Evolutionary conservation across 2,113 vertebrate species (phyloP).

Genomic region (Nothocercus nigrocapillus): DNA sequence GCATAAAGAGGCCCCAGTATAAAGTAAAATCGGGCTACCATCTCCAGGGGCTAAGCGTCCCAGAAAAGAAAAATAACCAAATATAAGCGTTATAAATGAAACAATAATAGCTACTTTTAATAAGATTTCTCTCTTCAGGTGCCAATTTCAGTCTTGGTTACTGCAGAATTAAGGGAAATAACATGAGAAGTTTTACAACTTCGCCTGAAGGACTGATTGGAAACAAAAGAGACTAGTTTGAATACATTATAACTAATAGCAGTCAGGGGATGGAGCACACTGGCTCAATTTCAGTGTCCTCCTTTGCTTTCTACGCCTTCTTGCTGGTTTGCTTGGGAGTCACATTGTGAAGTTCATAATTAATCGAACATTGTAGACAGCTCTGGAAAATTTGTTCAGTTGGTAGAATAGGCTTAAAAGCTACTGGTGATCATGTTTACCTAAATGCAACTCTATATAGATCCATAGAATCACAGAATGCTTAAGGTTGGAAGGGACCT

Average conservation of each 20-base stretch:
- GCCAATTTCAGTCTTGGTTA: not conserved
- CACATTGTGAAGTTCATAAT: not conserved
- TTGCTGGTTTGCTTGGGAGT: not conserved
- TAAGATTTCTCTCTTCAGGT: not conserved
- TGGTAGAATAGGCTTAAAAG: not conserved
- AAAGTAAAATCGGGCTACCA: not conserved
- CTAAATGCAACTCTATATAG: not conserved
- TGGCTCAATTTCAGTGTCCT: not conserved
- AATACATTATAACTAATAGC: not conserved
- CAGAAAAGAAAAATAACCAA: constrained; percentile 6
- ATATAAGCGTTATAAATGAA: not conserved
- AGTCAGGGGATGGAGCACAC: not conserved
- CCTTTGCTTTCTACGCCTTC: not conserved
- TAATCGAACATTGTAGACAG: not conserved
- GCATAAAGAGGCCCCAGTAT: not conserved
- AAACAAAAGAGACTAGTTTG: not conserved
- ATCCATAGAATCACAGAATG: not conserved
- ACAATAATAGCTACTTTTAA: not conserved
- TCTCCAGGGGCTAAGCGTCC: not conserved
- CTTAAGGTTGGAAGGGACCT: too few relatives aligned
- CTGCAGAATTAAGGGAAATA: not conserved
- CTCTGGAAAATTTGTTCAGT: not conserved
- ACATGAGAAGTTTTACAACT: not conserved
- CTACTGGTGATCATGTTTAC: not conserved
- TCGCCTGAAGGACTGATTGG: not conserved